Evolutionary conservation across 1,140 invertebrate genomes (phyloP), one percentile per base, ranked within the genome.

Genomic region (Ceratina calcarata): DNA sequence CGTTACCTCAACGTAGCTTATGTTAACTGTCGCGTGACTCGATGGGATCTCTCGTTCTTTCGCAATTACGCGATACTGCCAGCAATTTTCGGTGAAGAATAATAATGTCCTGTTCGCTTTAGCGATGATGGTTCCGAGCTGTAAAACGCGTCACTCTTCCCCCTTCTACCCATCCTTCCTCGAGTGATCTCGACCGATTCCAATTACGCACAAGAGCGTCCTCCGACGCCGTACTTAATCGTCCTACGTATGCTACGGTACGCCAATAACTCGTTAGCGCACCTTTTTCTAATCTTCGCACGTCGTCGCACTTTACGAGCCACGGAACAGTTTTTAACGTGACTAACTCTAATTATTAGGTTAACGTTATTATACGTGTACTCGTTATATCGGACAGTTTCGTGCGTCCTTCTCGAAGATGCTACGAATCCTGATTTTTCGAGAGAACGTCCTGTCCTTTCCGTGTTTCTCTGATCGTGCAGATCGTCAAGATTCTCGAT

Each of bases 161-260:
- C 15, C 37, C 32, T 37, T n/a, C n/a, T n/a, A n/a, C 55, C 55
- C 57, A 20, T 61, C 57, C 61, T 72, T 64, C 45, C 45, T 55
- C 32, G 16, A 72, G 55, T n/a, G 77, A 72, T 71, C 77, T 79
- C 83, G 75, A 82, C 72, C 78, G 51, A 85, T 70, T 82, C 79
- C 60, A 84, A 65, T 81, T 85, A 85, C 82, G 84, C 82, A 85
- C 74, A 84, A 84, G 76, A 66, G 67, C 74, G 71, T 74, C 68
- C 57, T 69, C 81, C 61, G 79, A 78, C 73, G 61, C 72, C 61
- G 18, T 68, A 57, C 58, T 73, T 82, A 18, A 61, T 85, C 77
- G 58, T 70, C 78, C 73, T 81, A 73, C 58, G 60, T 81, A 22
- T 18, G 62, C 73, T 60, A 69, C 57, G 66, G 24, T 83, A 70